phyloP scores from a whole-genome alignment of 1,140 invertebrate species.

The Nylanderia fulva region DNA sequence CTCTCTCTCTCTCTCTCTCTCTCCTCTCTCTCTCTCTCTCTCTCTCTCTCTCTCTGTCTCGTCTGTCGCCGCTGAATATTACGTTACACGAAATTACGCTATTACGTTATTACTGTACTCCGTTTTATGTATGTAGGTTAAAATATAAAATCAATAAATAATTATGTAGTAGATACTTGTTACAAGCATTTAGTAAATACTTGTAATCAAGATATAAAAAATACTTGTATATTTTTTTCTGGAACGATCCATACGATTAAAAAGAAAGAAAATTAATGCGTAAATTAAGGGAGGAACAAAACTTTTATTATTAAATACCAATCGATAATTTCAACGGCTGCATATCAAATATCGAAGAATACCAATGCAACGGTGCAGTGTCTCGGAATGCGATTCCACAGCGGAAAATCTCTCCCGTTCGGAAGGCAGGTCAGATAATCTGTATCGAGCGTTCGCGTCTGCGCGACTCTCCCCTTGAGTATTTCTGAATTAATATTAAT shows the following conservation, averaged over 20 bases:
- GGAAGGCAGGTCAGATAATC: conserved; percentile 64
- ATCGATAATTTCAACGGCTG: conserved; percentile 16
- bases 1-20: too few species aligned
- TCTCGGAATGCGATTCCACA: conserved; percentile 46
- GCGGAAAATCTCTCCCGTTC: conserved; percentile 35
- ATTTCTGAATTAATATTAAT: conserved; percentile 77
- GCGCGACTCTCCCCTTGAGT: conserved; percentile 24
- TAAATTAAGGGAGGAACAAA: neutral
- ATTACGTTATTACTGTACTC: conserved; percentile 24
- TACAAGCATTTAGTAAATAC: neutral
- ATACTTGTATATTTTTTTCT: too few species aligned
- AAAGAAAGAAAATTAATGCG: too few species aligned
- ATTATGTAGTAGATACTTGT: neutral
- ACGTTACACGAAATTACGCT: conserved; percentile 19
- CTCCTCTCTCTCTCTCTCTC: too few species aligned
- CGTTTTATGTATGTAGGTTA: conserved; percentile 8
- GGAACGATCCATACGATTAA: too few species aligned
- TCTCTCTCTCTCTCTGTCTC: too few species aligned
- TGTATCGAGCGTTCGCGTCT: conserved; percentile 65
- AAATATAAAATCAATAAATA: neutral
- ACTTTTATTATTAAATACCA: conserved; percentile 37
- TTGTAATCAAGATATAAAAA: neutral
- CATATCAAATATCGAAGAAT: conserved; percentile 28
- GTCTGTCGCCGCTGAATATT: conserved; percentile 46
- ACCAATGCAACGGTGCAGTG: neutral